Evolutionary conservation across 2,113 vertebrate species (phyloP), one percentile per base, ranked within the genome.

Genomic region (Hydrolagus affinis): DNA sequence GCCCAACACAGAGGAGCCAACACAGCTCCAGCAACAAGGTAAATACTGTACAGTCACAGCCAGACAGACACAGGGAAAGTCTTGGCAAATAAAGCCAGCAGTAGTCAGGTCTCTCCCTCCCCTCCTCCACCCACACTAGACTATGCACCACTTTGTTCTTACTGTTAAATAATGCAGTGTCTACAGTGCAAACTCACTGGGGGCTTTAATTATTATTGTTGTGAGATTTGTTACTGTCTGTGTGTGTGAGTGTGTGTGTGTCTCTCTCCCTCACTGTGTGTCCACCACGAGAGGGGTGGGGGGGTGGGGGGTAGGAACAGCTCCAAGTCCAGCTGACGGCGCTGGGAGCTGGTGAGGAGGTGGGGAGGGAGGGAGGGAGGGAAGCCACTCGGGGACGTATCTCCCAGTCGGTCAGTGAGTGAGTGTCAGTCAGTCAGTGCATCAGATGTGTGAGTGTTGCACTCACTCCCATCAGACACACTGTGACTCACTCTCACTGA

Each of bases 401-500:
- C n/a, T n/a, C n/a, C n/a, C n/a, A n/a, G 25, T 28, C 30, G 15
- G 23, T 30, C 60, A 8, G 77, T 83, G 77, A 74, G 72, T 74
- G 72, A 83, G 77, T 83, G 77, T 83, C 60, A 66, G 77, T 64
- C 77, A 30, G n/a, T n/a, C n/a, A n/a, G 25, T 66, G 77, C 59
- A 60, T 83, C 66, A 25, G 23, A 15, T n/a, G 59, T 83, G 60
- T 83, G 77, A 64, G 76, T 83, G 23, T 83, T 83, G 66, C 77
- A 83, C 77, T 83, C n/a, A n/a, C n/a, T n/a, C n/a, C 28, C 59
- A 83, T 78, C 77, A 83, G 77, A 66, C 21, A 83, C 77, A 83
- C 77, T 83, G 77, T 80, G 77, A 83, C 77, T 83, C 77, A 83
- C 77, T 80, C 76, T 28, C 17, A 83, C 23, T 83, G 77, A 83